phyloP scores from a whole-genome alignment of 2,797 vertebrate species.

The Lutjanus argentimaculatus region DNA sequence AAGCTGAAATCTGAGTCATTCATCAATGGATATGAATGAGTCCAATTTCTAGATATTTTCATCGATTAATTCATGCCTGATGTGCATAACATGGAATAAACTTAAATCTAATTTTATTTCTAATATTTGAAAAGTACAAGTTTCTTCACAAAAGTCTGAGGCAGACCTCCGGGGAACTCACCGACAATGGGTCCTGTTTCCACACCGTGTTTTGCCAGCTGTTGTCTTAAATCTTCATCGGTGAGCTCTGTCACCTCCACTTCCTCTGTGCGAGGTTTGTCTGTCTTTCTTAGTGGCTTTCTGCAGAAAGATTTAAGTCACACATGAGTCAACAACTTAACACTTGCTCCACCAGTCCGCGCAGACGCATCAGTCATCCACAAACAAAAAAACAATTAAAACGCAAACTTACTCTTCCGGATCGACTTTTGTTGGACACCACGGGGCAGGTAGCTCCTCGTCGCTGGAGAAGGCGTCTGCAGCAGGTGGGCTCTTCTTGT shows the following conservation, averaged over 20 bases:
- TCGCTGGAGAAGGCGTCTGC: conserved; percentile 93
- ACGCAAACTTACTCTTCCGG: conserved; percentile 87
- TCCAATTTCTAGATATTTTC: too few relatives aligned
- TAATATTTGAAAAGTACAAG: background rate
- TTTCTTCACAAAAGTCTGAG: background rate
- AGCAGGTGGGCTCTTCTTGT: conserved; percentile 76
- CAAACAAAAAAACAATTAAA: background rate
- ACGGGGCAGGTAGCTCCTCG: conserved; percentile 91
- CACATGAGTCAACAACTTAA: background rate
- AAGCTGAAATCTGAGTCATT: too few relatives aligned
- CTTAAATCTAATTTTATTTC: background rate
- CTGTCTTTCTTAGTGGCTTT: conserved; percentile 96
- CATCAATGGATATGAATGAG: too few relatives aligned
- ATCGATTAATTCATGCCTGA: too few relatives aligned
- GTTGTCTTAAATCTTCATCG: conserved; percentile 92
- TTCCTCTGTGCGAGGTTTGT: conserved; percentile 90
- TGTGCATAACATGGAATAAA: background rate
- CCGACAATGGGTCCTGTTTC: conserved; percentile 92
- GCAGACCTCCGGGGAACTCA: conserved; percentile 73
- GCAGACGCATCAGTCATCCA: background rate
- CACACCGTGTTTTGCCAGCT: conserved; percentile 91
- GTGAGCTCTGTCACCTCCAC: conserved; percentile 90
- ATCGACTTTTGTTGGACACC: conserved; percentile 85
- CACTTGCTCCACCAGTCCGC: too few relatives aligned
- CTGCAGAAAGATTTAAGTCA: conserved; percentile 70